phyloP scores from a whole-genome alignment of 2,888 invertebrate genomes.

The Patella caerulea region DNA sequence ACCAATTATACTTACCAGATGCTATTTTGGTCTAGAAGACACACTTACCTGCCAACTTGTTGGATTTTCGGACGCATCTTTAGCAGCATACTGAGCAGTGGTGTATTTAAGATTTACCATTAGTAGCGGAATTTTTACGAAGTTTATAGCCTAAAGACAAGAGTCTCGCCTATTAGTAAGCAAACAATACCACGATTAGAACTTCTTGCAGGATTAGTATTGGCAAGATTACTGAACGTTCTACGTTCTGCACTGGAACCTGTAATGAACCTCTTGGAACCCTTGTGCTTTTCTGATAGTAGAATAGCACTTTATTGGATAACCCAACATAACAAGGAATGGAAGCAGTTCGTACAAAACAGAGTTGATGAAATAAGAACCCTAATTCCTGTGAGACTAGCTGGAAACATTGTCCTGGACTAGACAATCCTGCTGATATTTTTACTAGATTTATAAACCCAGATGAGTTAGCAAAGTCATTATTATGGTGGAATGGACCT shows the following conservation, averaged over 20 bases:
- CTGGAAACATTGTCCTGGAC: slow-evolving; percentile 2
- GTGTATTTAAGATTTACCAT: not conserved
- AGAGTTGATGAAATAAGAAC: not conserved
- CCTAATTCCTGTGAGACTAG: not conserved
- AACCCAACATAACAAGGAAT: not conserved
- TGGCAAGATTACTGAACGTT: not conserved
- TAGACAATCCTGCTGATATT: not conserved
- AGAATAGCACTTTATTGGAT: not conserved
- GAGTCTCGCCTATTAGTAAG: not conserved
- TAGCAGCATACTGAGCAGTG: not conserved
- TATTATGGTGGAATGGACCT: not conserved
- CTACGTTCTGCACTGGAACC: not conserved
- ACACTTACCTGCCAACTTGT: not conserved
- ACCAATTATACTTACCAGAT: not conserved
- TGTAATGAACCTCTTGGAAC: not conserved
- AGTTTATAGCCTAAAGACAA: not conserved
- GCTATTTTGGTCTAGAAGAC: not conserved
- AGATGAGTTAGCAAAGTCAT: not conserved
- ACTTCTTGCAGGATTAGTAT: not conserved
- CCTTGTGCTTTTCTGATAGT: not conserved
- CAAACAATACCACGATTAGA: not conserved
- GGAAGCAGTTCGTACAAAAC: not conserved
- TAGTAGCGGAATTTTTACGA: not conserved
- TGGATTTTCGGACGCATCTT: not conserved
- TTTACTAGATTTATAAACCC: not conserved